Evolutionary conservation across 2,888 invertebrate genomes (phyloP), one percentile per base, ranked within the genome.

Genomic region (Netelia melanura): DNA sequence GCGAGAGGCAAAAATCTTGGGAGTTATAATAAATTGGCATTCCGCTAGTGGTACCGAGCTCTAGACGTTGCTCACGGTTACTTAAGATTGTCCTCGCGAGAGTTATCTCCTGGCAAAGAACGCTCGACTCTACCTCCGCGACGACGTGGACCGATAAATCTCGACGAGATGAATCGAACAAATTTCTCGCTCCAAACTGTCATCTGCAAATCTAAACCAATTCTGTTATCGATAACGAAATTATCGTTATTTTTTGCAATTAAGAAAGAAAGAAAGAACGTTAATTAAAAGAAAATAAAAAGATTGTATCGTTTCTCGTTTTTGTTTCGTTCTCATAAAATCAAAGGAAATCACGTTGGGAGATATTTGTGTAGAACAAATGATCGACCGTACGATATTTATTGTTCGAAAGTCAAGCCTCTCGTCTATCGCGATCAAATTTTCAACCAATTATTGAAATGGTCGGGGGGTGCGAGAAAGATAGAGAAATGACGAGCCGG

Each of bases 21-120:
- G 79, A 64, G 81, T 84, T 80, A 82, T 87, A 86, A 87, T 87
- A 87, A 88, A 87, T 87, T 88, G 87, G 86, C 86, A 86, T 85
- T 87, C 82, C 86, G 52, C 70, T 44, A 78, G 77, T 56, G 80
- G 64, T 86, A 87, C 70, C 77, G 87, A 67, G 84, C 77, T 70
- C 80, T 81, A 74, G 77, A 81, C 75, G 84, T 87, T 87, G 79
- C 88, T 30, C 30, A 30, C 30, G 30, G 38, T 48, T 80, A 58
- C 86, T 87, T n/a, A 75, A 71, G 70, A 48, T 70, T 38, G 70
- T 23, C 14, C 48, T 48, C 83, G 85, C 84, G 83, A 78, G 84
- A 80, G 83, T 85, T 86, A 84, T 71, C 84, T 76, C 83, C 80
- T 30, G 30, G 30, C 30, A 30, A 30, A 30, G 30, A 75, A 83